These are phyloP conservation scores for Monodelphis domestica DNA, from an alignment of 2,797 vertebrate genomes.

Conservation along the genomic window DNA sequence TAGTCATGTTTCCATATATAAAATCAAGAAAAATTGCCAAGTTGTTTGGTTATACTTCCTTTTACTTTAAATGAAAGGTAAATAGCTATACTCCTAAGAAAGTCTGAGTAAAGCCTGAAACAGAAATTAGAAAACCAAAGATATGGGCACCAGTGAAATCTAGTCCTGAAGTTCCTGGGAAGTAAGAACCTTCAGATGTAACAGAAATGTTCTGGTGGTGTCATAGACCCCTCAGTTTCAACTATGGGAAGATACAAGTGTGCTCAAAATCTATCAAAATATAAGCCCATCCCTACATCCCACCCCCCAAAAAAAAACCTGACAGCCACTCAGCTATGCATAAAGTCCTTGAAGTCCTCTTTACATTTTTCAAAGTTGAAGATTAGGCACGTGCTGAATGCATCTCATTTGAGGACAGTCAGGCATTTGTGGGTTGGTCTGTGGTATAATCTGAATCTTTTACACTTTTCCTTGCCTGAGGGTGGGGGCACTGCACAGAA, in stretches of 20 bases:
- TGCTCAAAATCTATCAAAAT: not conserved
- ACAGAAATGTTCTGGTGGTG: not conserved
- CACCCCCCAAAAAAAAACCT: not conserved
- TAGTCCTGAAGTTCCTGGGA: not conserved
- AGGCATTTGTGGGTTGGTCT: not conserved
- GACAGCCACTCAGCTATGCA: not conserved
- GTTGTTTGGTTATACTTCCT: not conserved
- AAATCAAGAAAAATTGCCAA: not conserved
- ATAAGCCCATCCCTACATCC: not conserved
- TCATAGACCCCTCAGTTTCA: not conserved
- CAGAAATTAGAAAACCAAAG: not conserved
- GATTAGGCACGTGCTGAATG: too few species aligned
- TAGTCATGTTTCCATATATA: not conserved
- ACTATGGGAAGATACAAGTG: rapidly evolving
- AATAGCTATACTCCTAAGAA: not conserved
- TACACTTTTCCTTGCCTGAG: not conserved
- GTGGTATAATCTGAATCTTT: not conserved
- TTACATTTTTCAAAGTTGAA: not conserved
- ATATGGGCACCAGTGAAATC: not conserved
- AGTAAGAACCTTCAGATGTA: not conserved
- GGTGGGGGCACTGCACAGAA: too few species aligned
- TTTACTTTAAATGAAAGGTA: not conserved
- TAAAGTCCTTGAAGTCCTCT: not conserved
- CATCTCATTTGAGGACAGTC: not conserved
- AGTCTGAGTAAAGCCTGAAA: not conserved